A percentile compares a stretch with the other conserved stretches of the same genome.
These are phyloP conservation scores for Antheraea yamamai DNA, from an alignment of 2,888 invertebrate species.

Conservation along the genomic window DNA sequence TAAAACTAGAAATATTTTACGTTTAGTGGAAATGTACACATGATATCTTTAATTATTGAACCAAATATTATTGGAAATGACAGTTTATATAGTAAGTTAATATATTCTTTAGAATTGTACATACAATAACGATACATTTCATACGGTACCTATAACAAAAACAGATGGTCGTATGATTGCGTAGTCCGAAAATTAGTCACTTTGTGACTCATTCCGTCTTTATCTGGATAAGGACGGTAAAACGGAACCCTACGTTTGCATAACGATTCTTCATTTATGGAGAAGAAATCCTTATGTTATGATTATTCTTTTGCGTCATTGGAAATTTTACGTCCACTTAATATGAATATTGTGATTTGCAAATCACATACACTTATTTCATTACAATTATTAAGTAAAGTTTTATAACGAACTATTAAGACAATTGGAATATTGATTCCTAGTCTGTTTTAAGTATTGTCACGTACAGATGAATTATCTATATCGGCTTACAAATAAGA, in stretches of 20 bases:
- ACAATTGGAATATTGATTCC: too few relatives aligned
- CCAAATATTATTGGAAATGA: neutral
- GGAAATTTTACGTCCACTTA: conserved; percentile 7
- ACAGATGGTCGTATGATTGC: conserved; percentile 71
- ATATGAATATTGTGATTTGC: conserved; percentile 1
- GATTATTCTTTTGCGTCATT: conserved; percentile 18
- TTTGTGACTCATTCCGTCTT: conserved; percentile 64
- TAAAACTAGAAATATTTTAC: neutral
- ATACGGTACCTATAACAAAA: conserved; percentile 61
- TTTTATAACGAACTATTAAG: too few relatives aligned
- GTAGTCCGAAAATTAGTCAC: conserved; percentile 60
- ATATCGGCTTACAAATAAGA: too few relatives aligned
- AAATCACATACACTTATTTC: neutral
- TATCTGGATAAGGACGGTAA: conserved; percentile 68
- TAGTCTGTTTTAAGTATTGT: too few relatives aligned
- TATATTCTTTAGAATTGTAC: neutral
- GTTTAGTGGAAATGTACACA: too few relatives aligned
- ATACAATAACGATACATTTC: conserved; percentile 49
- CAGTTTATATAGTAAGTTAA: neutral
- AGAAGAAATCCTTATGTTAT: conserved; percentile 27
- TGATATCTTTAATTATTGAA: neutral
- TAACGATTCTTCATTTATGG: conserved; percentile 34
- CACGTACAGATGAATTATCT: too few relatives aligned
- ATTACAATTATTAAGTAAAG: neutral
- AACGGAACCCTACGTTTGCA: conserved; percentile 52